Conservation (phyloP, 2,113 vertebrate genomes). For the Cygnus atratus region DNA sequence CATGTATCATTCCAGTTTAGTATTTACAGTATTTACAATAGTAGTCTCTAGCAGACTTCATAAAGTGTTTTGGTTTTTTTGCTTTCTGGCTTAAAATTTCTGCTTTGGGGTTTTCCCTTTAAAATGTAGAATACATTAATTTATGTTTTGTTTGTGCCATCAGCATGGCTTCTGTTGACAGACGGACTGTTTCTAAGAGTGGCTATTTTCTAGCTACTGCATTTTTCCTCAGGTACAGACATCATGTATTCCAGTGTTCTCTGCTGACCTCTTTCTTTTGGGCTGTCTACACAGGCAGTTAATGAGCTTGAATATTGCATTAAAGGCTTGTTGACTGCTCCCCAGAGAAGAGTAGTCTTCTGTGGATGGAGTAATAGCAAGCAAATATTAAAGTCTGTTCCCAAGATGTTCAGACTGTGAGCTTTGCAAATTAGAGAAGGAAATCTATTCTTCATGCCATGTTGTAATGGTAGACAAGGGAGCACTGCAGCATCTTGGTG, state of each 20-base stretch:
- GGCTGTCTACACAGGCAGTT: neutral
- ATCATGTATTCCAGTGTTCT: neutral
- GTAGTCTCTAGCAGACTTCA: neutral
- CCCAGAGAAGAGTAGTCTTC: neutral
- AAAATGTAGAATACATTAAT: neutral
- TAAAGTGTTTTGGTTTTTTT: neutral
- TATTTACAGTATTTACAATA: neutral
- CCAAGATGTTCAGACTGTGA: neutral
- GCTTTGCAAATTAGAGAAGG: neutral
- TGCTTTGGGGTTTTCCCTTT: neutral
- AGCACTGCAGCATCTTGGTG: fast-evolving
- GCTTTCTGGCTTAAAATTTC: neutral
- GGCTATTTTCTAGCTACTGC: conserved; percentile 24
- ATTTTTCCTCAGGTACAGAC: conserved; percentile 39
- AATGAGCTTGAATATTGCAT: conserved; percentile 31
- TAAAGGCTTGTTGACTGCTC: neutral
- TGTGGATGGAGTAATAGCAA: neutral
- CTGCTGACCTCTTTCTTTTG: conserved; percentile 28
- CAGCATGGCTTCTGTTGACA: neutral
- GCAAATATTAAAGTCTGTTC: conserved; percentile 31
- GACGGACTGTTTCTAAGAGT: neutral
- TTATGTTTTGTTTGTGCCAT: conserved; percentile 18
- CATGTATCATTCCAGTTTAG: neutral
- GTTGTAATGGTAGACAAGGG: neutral
- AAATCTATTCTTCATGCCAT: neutral